Conservation (phyloP, 2,113 vertebrate genomes). For the Henicopernis longicauda region DNA sequence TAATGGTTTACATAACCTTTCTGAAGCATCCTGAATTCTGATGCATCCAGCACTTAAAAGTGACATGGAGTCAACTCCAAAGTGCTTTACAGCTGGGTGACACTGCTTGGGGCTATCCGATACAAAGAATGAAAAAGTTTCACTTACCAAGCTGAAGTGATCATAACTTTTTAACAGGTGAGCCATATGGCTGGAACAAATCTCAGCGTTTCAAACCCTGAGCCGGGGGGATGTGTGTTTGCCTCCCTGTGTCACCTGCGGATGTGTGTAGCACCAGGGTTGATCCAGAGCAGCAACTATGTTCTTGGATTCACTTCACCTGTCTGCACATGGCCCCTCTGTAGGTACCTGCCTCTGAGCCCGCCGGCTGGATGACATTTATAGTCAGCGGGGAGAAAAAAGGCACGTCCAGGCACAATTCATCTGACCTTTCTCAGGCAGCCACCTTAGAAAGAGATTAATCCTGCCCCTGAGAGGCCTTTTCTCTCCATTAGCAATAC, state of each 20-base stretch:
- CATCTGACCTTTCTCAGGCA: slow-evolving; percentile 37
- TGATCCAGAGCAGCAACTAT: not conserved
- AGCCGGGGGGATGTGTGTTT: not conserved
- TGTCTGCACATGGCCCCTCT: not conserved
- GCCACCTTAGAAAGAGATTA: not conserved
- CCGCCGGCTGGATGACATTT: slow-evolving; percentile 19
- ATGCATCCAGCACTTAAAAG: slow-evolving; percentile 23
- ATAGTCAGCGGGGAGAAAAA: not conserved
- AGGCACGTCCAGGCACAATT: not conserved
- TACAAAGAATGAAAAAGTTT: not conserved
- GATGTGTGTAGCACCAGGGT: not conserved
- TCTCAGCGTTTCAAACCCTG: not conserved
- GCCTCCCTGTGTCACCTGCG: not conserved
- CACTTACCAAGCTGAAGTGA: not conserved
- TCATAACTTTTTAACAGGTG: not conserved
- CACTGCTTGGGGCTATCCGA: not conserved
- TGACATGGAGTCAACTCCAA: slow-evolving; percentile 42
- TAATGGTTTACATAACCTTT: slow-evolving; percentile 54
- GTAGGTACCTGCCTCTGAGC: not conserved
- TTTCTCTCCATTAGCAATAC: not conserved
- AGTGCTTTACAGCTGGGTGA: not conserved
- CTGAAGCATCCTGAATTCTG: slow-evolving; percentile 35
- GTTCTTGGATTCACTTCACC: not conserved
- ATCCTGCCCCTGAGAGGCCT: not conserved
- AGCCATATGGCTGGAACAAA: not conserved